Percentiles rank a stretch among this genome's conserved stretches.
Conservation (phyloP, 1,140 invertebrate species). For the Brachionus manjavacas region DNA sequence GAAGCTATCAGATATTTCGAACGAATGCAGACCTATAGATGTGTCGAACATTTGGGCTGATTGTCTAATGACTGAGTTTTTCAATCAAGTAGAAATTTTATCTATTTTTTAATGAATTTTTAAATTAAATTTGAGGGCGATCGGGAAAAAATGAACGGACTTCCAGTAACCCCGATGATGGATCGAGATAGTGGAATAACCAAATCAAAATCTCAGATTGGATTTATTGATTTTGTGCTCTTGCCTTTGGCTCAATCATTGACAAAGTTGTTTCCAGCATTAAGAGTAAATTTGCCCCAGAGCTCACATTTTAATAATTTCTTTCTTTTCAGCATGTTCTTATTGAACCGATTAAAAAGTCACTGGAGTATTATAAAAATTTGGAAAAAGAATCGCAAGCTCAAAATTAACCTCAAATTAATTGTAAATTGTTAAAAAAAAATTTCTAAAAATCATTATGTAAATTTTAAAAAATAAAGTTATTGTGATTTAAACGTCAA, state of each 20-base stretch:
- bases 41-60: conserved; percentile 59
- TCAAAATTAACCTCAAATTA: neutral
- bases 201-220: conserved; percentile 58
- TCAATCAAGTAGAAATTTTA: conserved; percentile 54
- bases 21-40: conserved; percentile 58
- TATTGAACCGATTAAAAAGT: conserved; percentile 8
- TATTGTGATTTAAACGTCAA: neutral
- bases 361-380: conserved; percentile 40
- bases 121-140: conserved; percentile 48
- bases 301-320: neutral
- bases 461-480: neutral
- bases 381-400: neutral
- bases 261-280: conserved; percentile 6
- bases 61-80: conserved; percentile 58
- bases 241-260: conserved; percentile 50
- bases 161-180: conserved; percentile 59
- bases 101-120: neutral
- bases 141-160: conserved; percentile 55
- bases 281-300: neutral
- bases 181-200: conserved; percentile 58
- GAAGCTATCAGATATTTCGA: conserved; percentile 59
- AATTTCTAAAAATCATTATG: neutral
- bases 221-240: conserved; percentile 59
- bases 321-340: neutral
- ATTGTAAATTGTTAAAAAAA: neutral